Percentiles rank a stretch among this genome's conserved stretches.
These are phyloP conservation scores for Bradypus variegatus DNA, from an alignment of 2,797 vertebrate species.

Conservation along the genomic window DNA sequence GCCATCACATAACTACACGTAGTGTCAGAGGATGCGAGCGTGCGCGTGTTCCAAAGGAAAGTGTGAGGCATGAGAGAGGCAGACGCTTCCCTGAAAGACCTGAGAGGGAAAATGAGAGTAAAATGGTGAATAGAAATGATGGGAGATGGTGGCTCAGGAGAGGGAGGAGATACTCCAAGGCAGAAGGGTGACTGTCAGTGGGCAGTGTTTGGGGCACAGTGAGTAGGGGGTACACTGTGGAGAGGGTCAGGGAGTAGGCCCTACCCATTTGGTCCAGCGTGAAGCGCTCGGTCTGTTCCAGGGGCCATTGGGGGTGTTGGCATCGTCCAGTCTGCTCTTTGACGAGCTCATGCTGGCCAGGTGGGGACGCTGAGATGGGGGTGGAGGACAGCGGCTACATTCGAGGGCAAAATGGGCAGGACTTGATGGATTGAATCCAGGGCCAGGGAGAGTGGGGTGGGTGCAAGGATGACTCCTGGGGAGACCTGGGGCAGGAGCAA, in stretches of 20 bases:
- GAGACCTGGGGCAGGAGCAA: neutral
- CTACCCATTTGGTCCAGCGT: neutral
- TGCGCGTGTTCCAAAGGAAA: neutral
- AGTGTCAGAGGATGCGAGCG: accelerated
- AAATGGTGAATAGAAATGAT: accelerated
- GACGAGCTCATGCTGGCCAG: accelerated
- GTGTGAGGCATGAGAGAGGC: accelerated
- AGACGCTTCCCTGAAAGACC: neutral
- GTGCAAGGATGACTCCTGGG: neutral
- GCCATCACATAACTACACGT: accelerated
- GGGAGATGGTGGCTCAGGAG: neutral
- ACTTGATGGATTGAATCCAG: neutral
- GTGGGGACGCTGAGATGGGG: neutral
- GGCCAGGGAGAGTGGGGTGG: neutral
- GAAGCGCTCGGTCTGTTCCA: neutral
- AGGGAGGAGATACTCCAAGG: neutral
- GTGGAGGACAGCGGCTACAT: neutral
- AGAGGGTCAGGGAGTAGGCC: neutral
- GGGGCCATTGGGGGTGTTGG: neutral
- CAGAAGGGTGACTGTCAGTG: neutral
- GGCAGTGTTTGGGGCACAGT: accelerated
- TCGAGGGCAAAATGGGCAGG: no score
- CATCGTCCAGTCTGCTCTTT: no score
- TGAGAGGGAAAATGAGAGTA: neutral
- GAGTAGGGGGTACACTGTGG: neutral